Evolutionary conservation across 2,888 invertebrate species (phyloP).

Genomic region (Nemurella pictetii): DNA sequence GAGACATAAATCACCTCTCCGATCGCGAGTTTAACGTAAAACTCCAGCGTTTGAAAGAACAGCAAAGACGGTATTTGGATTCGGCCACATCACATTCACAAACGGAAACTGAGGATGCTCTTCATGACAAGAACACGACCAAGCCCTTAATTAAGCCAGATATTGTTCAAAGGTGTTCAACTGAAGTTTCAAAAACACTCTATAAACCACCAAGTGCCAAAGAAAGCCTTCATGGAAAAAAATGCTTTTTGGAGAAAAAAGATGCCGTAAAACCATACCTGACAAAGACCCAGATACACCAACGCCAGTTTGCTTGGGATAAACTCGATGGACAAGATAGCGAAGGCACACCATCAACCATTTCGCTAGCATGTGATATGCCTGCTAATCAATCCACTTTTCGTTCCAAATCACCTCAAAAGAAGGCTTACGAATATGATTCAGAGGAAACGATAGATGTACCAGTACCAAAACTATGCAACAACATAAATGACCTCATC

Average conservation of each 20-base stretch:
- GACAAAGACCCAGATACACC: background rate
- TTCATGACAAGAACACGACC: background rate
- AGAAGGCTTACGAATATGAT: background rate
- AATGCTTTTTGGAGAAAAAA: background rate
- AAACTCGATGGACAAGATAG: background rate
- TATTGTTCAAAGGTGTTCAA: background rate
- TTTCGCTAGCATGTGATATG: slow-evolving; percentile 1
- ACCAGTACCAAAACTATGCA: background rate
- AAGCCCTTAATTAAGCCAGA: background rate
- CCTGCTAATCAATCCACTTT: background rate
- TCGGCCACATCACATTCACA: background rate
- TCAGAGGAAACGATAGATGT: slow-evolving; percentile 3
- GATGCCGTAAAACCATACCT: background rate
- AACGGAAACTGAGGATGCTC: background rate
- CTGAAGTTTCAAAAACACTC: background rate
- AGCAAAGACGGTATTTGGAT: slow-evolving; percentile 55
- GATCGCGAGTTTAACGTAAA: slow-evolving; percentile 75
- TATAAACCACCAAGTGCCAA: background rate
- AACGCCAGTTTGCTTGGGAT: background rate
- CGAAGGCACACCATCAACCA: slow-evolving; percentile 10
- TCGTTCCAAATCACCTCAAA: background rate
- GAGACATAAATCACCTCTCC: slow-evolving; percentile 74
- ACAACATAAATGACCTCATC: slow-evolving; percentile 6
- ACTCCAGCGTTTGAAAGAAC: slow-evolving; percentile 66
- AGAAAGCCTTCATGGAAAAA: background rate